phyloP scores from a whole-genome alignment of 2,797 vertebrate genomes.

The Staurois parvus region DNA sequence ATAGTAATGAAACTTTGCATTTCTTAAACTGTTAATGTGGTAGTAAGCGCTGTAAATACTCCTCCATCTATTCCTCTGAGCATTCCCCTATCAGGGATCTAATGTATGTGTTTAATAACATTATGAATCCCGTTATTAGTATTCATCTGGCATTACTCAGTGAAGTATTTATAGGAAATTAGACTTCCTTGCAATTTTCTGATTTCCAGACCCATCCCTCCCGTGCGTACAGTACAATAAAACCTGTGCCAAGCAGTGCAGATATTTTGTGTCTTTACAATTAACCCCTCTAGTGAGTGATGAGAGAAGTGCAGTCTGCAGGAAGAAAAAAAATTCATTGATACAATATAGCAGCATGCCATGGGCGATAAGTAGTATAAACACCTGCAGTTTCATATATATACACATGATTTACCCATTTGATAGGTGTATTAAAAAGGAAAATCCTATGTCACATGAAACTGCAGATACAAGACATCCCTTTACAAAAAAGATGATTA shows the following conservation, averaged over 20 bases:
- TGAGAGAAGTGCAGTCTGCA: background rate
- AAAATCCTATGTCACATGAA: too few species aligned
- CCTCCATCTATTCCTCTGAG: background rate
- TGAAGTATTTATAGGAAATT: background rate
- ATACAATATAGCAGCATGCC: background rate
- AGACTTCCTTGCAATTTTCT: background rate
- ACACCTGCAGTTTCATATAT: background rate
- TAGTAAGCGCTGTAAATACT: background rate
- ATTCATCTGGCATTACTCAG: background rate
- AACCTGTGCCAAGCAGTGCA: background rate
- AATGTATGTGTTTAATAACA: background rate
- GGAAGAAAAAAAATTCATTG: background rate
- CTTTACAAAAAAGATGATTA: background rate
- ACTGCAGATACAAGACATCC: background rate
- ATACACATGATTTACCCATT: background rate
- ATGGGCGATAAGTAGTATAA: background rate
- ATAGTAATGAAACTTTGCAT: background rate
- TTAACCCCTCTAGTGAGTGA: background rate
- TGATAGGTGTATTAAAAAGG: background rate
- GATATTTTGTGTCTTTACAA: background rate
- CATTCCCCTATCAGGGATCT: background rate
- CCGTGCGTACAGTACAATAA: background rate
- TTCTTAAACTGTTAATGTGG: background rate
- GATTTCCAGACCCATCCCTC: background rate
- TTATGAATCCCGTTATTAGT: background rate